phyloP scores from a whole-genome alignment of 2,113 vertebrate species.

The Donacobius atricapilla region DNA sequence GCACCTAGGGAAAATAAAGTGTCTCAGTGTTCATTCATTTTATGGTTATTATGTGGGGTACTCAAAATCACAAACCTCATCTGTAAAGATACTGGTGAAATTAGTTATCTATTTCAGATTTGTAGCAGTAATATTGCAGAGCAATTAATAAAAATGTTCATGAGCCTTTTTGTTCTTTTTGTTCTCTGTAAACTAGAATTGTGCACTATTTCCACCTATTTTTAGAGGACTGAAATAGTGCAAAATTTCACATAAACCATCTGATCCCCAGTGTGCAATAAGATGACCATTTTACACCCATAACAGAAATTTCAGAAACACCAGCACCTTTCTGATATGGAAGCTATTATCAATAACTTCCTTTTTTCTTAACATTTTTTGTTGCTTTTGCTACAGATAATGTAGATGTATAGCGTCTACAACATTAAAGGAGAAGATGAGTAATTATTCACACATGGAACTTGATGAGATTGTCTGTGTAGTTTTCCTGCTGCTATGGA shows the following conservation, averaged over 20 bases:
- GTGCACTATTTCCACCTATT: background rate
- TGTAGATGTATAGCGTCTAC: background rate
- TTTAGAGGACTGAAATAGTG: background rate
- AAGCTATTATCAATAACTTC: background rate
- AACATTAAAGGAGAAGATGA: background rate
- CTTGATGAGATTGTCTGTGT: background rate
- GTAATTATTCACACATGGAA: background rate
- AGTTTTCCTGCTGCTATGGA: background rate
- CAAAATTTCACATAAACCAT: background rate
- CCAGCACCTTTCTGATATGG: background rate
- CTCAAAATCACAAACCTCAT: slow-evolving; percentile 42
- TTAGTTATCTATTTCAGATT: slow-evolving; percentile 45
- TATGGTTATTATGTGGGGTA: background rate
- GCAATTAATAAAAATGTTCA: background rate
- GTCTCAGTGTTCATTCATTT: slow-evolving; percentile 12
- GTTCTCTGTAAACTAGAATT: background rate
- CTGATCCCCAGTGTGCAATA: background rate
- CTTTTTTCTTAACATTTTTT: background rate
- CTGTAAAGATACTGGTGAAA: slow-evolving; percentile 54
- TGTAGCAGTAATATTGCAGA: slow-evolving; percentile 40
- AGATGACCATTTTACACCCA: background rate
- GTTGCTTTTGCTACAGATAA: background rate
- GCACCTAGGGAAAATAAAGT: slow-evolving; percentile 29
- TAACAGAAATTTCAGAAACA: background rate
- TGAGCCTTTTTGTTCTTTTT: background rate